These are phyloP conservation scores for Eulemur rubriventer DNA, from an alignment of 2,797 vertebrate species.

Conservation along the genomic window DNA sequence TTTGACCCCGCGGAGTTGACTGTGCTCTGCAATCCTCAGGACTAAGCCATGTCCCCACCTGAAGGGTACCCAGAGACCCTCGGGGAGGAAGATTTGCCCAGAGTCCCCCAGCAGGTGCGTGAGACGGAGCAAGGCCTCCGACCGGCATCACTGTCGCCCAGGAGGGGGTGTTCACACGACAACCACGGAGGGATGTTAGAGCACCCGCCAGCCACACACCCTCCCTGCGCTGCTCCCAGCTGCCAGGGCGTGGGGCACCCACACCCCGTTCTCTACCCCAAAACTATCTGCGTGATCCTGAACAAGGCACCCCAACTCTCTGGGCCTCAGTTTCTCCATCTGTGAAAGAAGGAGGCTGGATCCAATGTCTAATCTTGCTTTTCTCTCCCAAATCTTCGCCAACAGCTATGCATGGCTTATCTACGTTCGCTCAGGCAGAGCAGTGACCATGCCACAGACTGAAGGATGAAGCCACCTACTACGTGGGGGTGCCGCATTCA, in stretches of 20 bases:
- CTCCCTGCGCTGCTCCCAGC: not conserved
- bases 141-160: no score
- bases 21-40: not conserved
- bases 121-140: not conserved
- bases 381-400: not conserved
- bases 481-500: no score
- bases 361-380: not conserved
- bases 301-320: not conserved
- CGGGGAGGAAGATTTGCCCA: not conserved
- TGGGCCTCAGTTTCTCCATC: not conserved
- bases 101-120: not conserved
- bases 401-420: fast-evolving
- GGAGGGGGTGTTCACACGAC: not conserved
- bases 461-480: not conserved
- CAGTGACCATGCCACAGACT: fast-evolving
- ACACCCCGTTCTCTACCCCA: no score
- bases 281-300: fast-evolving
- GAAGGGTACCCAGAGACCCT: fast-evolving
- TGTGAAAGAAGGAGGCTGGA: not conserved
- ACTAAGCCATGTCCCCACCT: fast-evolving
- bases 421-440: not conserved
- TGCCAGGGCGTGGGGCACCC: not conserved
- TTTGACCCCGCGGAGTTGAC: not conserved
- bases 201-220: not conserved
- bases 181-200: not conserved